Base-by-base conservation (phyloP, 2,113 vertebrate genomes). In the Notothenia coriiceps region DNA sequence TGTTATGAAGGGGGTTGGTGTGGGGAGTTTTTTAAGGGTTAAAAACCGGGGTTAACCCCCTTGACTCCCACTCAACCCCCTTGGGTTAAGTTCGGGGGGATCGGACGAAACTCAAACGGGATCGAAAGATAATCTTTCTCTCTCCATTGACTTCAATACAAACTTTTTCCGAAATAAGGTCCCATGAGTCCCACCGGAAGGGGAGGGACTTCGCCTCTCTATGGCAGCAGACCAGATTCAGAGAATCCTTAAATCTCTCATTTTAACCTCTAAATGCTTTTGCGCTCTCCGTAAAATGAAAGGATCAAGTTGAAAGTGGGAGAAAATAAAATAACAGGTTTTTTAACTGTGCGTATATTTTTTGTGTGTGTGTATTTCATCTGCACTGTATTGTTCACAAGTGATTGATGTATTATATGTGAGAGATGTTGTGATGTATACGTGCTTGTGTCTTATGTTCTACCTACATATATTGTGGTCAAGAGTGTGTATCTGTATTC, bases 401-500 rank as follows among this genome's bases (percentile, higher is more conserved):
- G 43, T 66, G 47, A 22, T 70, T 43, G 6, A 8, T 62, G 44
- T 22, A 11, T 10, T 61, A 22, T 25, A 12, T 51, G 54, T 62
- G 20, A n/a, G 18, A 33, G 6, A 40, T 46, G 70, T 17, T 70
- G 33, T 44, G 5, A 10, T 59, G 69, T 49, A 43, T 40, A 29
- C 43, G 40, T 35, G 55, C 29, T 20, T 61, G 46, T 80, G 54
- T 67, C 49, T 22, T 69, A 25, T 43, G 61, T 63, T 66, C 5
- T 18, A 57, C 47, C 60, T 22, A 60, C 79, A 54, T 14, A 67
- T 77, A 77, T 70, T 71, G 84, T 56, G 74, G 61, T 74, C 80
- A 66, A 59, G 69, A 69, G 80, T 70, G 50, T 72, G 80, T 81
- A 55, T 75, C 70, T 77, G 62, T 64, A 66, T 68, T 85, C 75